Percentiles rank a stretch among this genome's conserved stretches.
These are phyloP conservation scores for Cariama cristata DNA, from an alignment of 2,113 vertebrate species.

Conservation along the genomic window DNA sequence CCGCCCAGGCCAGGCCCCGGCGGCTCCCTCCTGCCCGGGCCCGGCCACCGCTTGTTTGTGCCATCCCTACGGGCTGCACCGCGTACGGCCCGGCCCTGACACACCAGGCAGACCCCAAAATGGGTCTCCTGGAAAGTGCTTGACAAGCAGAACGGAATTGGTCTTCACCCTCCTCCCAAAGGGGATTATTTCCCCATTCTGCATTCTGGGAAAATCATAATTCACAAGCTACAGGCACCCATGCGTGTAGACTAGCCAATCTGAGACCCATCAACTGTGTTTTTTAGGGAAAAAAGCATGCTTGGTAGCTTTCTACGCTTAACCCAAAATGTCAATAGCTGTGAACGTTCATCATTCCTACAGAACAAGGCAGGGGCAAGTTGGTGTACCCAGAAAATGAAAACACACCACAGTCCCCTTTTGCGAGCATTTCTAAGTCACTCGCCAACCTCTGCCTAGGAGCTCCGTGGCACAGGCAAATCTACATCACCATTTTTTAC, in stretches of 20 bases:
- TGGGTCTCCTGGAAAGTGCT: fast-evolving
- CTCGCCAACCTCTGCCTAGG: fast-evolving
- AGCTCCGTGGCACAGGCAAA: background rate
- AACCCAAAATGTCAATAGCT: fast-evolving
- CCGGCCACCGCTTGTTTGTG: fast-evolving
- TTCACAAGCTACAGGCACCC: background rate
- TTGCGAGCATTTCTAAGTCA: background rate
- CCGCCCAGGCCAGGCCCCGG: background rate
- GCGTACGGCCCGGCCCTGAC: too few species aligned
- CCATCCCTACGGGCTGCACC: fast-evolving
- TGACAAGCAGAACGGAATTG: fast-evolving
- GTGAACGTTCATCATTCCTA: fast-evolving
- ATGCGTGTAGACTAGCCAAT: fast-evolving
- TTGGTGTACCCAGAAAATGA: background rate
- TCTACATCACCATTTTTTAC: background rate
- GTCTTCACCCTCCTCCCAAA: background rate
- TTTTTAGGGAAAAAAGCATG: background rate
- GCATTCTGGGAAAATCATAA: fast-evolving
- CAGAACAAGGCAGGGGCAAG: background rate
- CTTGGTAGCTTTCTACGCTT: background rate
- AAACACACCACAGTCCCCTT: fast-evolving
- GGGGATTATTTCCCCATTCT: fast-evolving
- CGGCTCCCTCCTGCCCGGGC: background rate
- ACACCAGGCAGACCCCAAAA: background rate
- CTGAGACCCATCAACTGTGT: background rate